Evolutionary conservation across 2,113 vertebrate species (phyloP).

Genomic region (Illadopsis cleaveri): DNA sequence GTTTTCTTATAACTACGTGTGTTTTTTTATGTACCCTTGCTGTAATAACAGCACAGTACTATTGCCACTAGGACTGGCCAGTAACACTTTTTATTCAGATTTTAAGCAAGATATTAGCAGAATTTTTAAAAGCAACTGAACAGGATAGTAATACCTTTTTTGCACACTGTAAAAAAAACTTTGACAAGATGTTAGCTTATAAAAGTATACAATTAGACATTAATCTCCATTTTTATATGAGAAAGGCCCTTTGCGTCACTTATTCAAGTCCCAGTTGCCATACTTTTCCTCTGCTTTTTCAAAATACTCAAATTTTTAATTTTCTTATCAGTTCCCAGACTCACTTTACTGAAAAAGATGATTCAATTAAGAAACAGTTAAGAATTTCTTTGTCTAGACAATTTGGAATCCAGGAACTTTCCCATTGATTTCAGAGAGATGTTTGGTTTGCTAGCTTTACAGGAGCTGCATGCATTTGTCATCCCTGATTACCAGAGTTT

Average conservation of each 20-base stretch:
- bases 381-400: neutral
- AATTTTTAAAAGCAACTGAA: neutral
- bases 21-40: neutral
- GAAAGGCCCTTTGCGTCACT: neutral
- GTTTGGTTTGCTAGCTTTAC: neutral
- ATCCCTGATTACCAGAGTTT: neutral
- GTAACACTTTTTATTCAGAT: neutral
- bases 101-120: neutral
- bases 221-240: neutral
- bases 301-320: neutral
- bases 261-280: neutral
- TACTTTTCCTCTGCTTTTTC: neutral
- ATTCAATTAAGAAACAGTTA: neutral
- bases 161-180: neutral
- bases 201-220: neutral
- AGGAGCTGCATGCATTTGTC: neutral
- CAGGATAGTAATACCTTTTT: neutral
- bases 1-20: rapidly evolving
- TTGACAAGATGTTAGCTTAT: neutral
- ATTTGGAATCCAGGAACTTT: neutral
- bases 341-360: neutral
- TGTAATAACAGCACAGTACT: neutral
- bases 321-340: neutral
- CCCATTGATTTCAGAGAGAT: neutral
- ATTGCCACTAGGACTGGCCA: neutral